Evolutionary conservation across 2,888 invertebrate species (phyloP).

Genomic region (Tridacna gigas): DNA sequence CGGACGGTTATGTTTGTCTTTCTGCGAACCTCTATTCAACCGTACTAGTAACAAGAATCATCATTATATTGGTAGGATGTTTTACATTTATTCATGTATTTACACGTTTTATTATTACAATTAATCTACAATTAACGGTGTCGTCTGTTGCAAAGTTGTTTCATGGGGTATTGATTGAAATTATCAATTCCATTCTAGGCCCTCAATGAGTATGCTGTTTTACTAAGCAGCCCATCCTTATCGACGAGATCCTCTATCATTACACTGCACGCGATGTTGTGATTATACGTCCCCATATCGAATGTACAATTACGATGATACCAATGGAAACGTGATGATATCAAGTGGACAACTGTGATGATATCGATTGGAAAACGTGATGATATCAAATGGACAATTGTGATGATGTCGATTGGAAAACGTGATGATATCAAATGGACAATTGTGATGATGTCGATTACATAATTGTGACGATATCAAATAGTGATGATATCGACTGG

Average conservation of each 20-base stretch:
- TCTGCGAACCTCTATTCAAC: too few relatives aligned
- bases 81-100: too few relatives aligned
- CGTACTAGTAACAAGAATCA: too few relatives aligned
- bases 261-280: constrained; percentile 73
- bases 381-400: too few relatives aligned
- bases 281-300: constrained; percentile 8
- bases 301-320: neutral
- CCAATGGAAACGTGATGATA: neutral
- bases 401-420: too few relatives aligned
- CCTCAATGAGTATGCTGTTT: constrained; percentile 75
- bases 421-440: neutral
- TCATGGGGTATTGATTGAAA: too few relatives aligned
- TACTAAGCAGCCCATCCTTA: constrained; percentile 74
- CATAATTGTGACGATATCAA: neutral
- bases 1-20: too few relatives aligned
- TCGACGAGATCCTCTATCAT: constrained; percentile 75
- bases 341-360: neutral
- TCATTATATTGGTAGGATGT: too few relatives aligned
- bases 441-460: neutral
- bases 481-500: too few relatives aligned
- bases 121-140: too few relatives aligned
- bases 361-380: neutral
- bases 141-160: too few relatives aligned
- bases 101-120: too few relatives aligned
- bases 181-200: constrained; percentile 67